Evolutionary conservation across 2,888 invertebrate genomes (phyloP).

Genomic region (Apotomis turbidana): DNA sequence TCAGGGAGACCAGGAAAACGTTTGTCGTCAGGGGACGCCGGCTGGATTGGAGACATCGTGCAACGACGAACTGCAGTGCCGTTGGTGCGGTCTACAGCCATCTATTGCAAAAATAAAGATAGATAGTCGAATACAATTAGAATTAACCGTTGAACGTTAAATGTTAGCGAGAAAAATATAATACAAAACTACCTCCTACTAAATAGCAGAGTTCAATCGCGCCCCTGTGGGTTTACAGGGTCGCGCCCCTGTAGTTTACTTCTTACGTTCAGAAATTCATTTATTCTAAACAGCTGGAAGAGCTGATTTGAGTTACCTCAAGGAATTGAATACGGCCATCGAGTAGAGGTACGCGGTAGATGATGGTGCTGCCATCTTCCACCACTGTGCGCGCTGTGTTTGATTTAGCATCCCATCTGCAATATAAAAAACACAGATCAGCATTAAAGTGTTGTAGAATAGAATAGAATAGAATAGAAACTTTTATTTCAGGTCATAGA

Average conservation of each 20-base stretch:
- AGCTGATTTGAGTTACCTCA: conserved; percentile 51
- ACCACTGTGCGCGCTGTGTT: conserved; percentile 65
- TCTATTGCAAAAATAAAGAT: conserved; percentile 45
- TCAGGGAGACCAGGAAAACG: conserved; percentile 65
- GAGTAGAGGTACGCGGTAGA: conserved; percentile 54
- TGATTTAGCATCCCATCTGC: conserved; percentile 67
- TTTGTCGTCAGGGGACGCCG: conserved; percentile 51
- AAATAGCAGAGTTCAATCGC: no score
- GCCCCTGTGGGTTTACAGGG: no score
- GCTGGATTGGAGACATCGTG: conserved; percentile 49
- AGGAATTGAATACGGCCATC: conserved; percentile 57
- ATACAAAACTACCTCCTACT: no score
- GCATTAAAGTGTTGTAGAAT: no score
- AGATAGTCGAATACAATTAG: no score
- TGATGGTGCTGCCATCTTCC: conserved; percentile 60
- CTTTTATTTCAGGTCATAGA: no score
- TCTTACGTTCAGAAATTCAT: no score
- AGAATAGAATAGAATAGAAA: no score
- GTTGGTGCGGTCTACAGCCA: conserved; percentile 61
- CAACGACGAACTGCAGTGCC: conserved; percentile 58
- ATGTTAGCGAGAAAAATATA: no score
- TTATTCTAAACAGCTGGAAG: no score
- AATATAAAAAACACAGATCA: background rate
- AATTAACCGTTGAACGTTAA: no score
- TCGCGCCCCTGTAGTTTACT: no score